A percentile compares a stretch with the other conserved stretches of the same genome.
These are phyloP conservation scores for Volucella zonaria DNA, from an alignment of 2,888 invertebrate genomes.

Conservation along the genomic window DNA sequence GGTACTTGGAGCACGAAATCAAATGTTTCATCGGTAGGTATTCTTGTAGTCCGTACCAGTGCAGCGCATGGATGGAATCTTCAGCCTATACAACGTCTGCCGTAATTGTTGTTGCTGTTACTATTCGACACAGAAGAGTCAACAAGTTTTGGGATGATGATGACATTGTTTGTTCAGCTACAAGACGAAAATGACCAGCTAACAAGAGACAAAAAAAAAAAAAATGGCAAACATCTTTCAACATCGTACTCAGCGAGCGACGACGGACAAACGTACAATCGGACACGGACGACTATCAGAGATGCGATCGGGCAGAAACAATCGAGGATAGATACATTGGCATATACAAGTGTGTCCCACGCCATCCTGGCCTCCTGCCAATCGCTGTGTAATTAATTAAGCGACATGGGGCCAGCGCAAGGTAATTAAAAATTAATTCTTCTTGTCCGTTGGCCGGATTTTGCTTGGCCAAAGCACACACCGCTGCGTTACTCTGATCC, in stretches of 20 bases:
- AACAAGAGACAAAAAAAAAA: constrained; percentile 8
- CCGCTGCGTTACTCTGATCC: constrained; percentile 14
- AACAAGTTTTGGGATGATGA: constrained; percentile 49
- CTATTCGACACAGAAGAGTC: constrained; percentile 58
- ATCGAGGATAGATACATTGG: constrained; percentile 66
- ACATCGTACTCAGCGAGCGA: constrained; percentile 43
- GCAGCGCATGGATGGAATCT: constrained; percentile 29
- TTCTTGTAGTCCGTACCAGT: constrained; percentile 31
- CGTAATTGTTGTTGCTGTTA: not conserved
- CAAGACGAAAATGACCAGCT: constrained; percentile 2
- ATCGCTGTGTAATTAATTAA: constrained; percentile 72
- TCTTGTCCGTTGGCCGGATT: constrained; percentile 61
- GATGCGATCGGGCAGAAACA: constrained; percentile 67
- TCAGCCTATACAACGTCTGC: constrained; percentile 56
- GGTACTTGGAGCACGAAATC: constrained; percentile 22
- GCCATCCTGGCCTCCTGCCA: constrained; percentile 73
- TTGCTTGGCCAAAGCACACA: not conserved
- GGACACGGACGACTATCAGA: constrained; percentile 35
- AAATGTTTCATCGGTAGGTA: constrained; percentile 4
- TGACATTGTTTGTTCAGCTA: constrained; percentile 62
- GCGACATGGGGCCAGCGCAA: constrained; percentile 71
- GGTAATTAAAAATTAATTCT: constrained; percentile 73
- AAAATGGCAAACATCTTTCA: constrained; percentile 57
- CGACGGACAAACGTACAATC: not conserved
- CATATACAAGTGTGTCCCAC: constrained; percentile 69